Evolutionary conservation across 92 coral and sea anemone genomes (phyloP), one percentile per base, ranked within the genome.

Genomic region (Parazoanthus swiftii): DNA sequence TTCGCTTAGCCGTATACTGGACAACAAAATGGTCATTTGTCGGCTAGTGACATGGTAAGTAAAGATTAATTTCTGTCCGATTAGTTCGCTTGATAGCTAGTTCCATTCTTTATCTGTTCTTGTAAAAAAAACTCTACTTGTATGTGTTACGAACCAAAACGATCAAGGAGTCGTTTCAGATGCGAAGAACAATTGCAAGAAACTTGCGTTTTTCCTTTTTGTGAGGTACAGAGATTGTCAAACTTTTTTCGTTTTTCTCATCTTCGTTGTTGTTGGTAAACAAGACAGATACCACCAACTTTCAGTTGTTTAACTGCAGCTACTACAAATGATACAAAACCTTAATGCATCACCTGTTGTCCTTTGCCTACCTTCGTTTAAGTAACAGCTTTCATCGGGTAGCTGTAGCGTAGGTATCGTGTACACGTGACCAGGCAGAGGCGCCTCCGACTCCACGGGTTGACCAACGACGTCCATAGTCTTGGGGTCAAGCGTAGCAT

Each of bases 381-480:
- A 82, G 3, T 78, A 67, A 54, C 46, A 56, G 72, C 33, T 58
- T 26, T 80, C 85, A n/a, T 23, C 51, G 59, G 87, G 87, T 20
- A 84, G 42, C 26, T 70, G 4, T 21, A 84, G 48, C 65, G 44
- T 18, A 11, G 87, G 87, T 44, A 84, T 71, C 4, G 87, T 71
- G 66, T 84, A 84, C 67, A 84, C 79, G 44, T 46, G 87, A 73
- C 75, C 87, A 68, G 79, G 4, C 66, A 84, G n/a, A 68, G 78
- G 50, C 51, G 63, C 8, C 15, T 21, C 54, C 3, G 73, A 39
- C 63, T 67, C 78, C 33, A 67, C 42, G 44, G 46, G 35, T 23
- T 84, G 78, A 16, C 39, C 87, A 43, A 11, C 77, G 29, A 23
- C 29, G 50, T 14, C 33, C 87, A 84, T 84, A 3, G 87, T 84